These are phyloP conservation scores for Neoarius graeffei DNA, from an alignment of 2,113 vertebrate genomes.

Conservation along the genomic window DNA sequence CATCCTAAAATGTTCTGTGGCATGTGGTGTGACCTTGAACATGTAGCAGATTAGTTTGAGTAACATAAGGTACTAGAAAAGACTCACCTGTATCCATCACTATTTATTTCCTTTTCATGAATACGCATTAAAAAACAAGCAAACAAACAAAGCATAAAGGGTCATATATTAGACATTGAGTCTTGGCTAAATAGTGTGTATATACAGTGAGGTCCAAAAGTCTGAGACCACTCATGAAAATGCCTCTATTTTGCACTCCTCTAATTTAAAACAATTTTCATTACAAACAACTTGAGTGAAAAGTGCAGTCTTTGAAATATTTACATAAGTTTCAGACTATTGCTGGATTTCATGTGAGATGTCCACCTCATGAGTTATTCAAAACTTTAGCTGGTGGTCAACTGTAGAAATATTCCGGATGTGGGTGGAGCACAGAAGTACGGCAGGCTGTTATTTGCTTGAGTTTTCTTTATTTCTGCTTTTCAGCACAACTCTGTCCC, in stretches of 20 bases:
- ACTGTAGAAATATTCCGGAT: no score
- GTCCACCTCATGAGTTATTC: no score
- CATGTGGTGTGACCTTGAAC: constrained; percentile 45
- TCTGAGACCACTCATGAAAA: background rate
- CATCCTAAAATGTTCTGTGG: constrained; percentile 50
- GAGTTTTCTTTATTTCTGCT: no score
- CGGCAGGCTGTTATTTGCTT: no score
- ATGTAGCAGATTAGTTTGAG: constrained; percentile 44
- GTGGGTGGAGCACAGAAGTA: no score
- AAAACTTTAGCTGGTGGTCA: no score
- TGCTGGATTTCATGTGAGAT: no score
- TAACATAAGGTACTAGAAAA: background rate
- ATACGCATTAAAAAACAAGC: background rate
- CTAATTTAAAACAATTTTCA: no score
- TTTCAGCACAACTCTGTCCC: no score
- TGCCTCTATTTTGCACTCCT: background rate
- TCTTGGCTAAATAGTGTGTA: no score
- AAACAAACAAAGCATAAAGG: background rate
- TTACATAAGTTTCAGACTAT: background rate
- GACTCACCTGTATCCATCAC: background rate
- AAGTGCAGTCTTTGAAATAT: background rate
- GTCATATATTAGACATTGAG: background rate
- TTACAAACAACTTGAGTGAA: no score
- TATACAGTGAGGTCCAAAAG: background rate
- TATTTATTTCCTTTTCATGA: background rate